A percentile compares a stretch with the other conserved stretches of the same genome.
Evolutionary conservation across 2,888 invertebrate genomes (phyloP).

Genomic region (Monopis laevigella): DNA sequence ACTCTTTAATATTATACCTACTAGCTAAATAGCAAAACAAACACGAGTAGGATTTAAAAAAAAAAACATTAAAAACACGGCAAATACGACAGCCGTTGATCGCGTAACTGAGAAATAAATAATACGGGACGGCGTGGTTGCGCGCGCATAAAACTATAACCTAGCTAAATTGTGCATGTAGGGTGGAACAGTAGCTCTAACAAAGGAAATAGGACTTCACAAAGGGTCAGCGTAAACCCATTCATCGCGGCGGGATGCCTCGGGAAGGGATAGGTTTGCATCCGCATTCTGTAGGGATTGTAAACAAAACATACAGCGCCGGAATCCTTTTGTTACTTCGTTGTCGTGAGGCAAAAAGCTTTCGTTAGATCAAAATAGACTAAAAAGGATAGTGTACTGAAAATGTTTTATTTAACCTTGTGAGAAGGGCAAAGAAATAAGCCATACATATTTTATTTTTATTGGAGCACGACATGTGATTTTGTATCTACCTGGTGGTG

Average conservation of each 20-base stretch:
- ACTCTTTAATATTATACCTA: too few species aligned
- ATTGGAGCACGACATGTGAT: too few species aligned
- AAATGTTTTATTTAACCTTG: too few species aligned
- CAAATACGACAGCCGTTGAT: slow-evolving; percentile 39
- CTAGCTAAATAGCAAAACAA: too few species aligned
- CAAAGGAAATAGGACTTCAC: slow-evolving; percentile 30
- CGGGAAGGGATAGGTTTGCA: slow-evolving; percentile 30
- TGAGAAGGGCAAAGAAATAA: too few species aligned
- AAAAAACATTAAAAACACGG: slow-evolving; percentile 34
- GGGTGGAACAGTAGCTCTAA: slow-evolving; percentile 34
- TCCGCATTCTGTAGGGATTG: slow-evolving; percentile 38
- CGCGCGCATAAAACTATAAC: slow-evolving; percentile 53
- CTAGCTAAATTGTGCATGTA: slow-evolving; percentile 49
- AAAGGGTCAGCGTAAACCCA: slow-evolving; percentile 42
- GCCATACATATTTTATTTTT: too few species aligned
- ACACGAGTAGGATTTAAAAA: too few species aligned
- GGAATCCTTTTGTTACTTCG: too few species aligned
- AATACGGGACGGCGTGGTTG: slow-evolving; percentile 31
- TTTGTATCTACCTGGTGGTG: too few species aligned
- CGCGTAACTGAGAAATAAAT: slow-evolving; percentile 21
- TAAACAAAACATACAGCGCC: slow-evolving; percentile 1
- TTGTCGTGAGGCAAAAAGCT: too few species aligned
- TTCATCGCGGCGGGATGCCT: slow-evolving; percentile 39
- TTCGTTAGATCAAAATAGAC: too few species aligned
- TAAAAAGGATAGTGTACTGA: too few species aligned